Evolutionary conservation across 92 coral and sea anemone species (phyloP).

Genomic region (Epizoanthus stellaris): DNA sequence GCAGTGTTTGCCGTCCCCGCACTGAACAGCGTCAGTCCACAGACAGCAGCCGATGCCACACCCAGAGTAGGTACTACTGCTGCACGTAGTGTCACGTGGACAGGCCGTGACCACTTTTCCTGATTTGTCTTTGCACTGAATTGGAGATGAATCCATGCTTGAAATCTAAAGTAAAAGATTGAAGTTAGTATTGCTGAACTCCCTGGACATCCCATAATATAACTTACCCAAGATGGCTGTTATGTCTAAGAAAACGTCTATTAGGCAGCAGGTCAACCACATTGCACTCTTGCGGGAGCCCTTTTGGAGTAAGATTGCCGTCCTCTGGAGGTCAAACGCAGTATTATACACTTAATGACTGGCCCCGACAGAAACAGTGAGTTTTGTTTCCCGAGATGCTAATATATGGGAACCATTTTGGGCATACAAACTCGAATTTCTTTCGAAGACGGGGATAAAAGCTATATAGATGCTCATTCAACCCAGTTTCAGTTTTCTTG

Average conservation of each 20-base stretch:
- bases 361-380: too few species aligned
- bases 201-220: neutral
- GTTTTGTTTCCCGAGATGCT: too few species aligned
- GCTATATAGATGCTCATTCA: too few species aligned
- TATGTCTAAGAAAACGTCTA: too few species aligned
- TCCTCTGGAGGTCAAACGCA: too few species aligned
- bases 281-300: too few species aligned
- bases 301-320: too few species aligned
- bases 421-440: neutral
- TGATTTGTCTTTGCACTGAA: slow-evolving; percentile 47
- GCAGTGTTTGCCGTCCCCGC: slow-evolving; percentile 80
- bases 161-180: neutral
- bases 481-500: too few species aligned
- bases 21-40: slow-evolving; percentile 64
- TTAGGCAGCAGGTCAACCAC: too few species aligned
- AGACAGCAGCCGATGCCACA: slow-evolving; percentile 82
- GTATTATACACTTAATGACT: too few species aligned
- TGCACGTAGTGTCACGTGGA: slow-evolving; percentile 75
- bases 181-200: neutral
- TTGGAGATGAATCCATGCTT: neutral
- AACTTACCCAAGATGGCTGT: too few species aligned
- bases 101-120: slow-evolving; percentile 68
- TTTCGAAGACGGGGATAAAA: neutral
- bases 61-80: slow-evolving; percentile 43
- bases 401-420: too few species aligned